phyloP scores from a whole-genome alignment of 1,140 invertebrate genomes.

The Anoplolepis gracilipes region DNA sequence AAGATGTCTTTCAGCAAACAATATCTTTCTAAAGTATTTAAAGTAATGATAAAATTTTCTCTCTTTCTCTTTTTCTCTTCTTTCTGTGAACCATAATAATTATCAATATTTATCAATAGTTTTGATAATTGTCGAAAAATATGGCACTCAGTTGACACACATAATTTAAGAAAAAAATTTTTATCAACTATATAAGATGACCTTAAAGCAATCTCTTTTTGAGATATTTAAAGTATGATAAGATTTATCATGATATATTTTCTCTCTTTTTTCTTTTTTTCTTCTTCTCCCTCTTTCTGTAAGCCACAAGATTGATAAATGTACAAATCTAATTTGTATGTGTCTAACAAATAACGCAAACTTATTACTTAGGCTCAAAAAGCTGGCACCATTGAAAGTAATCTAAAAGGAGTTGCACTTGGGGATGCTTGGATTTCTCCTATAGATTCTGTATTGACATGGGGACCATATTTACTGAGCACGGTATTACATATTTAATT shows the following conservation, averaged over 20 bases:
- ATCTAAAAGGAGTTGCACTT: conserved; percentile 92
- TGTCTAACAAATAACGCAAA: too few species aligned
- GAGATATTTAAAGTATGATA: too few species aligned
- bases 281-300: too few species aligned
- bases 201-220: neutral
- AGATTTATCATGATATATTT: too few species aligned
- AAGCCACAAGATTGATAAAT: neutral
- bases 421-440: conserved; percentile 96
- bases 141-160: too few species aligned
- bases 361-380: conserved; percentile 87
- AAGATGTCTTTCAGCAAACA: neutral
- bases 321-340: too few species aligned
- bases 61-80: too few species aligned
- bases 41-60: neutral
- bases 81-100: neutral
- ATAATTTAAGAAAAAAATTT: neutral
- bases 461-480: conserved; percentile 91
- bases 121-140: too few species aligned
- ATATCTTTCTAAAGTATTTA: neutral
- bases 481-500: conserved; percentile 84
- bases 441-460: conserved; percentile 92
- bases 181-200: neutral
- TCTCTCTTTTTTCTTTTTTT: too few species aligned
- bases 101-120: too few species aligned
- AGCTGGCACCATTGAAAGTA: conserved; percentile 88